phyloP scores from a whole-genome alignment of 2,797 vertebrate species.

The Scyliorhinus canicula region DNA sequence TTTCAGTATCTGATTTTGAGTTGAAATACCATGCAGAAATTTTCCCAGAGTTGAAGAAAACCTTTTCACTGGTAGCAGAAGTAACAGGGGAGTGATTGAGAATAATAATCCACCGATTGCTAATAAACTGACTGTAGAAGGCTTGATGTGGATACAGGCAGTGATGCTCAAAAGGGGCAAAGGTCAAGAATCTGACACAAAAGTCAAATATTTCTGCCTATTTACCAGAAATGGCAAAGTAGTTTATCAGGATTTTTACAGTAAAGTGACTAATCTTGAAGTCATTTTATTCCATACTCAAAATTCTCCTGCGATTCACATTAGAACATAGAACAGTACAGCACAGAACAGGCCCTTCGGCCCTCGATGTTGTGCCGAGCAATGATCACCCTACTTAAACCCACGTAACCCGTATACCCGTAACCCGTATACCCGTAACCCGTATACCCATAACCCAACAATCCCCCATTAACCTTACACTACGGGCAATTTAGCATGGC shows the following conservation, averaged over 20 bases:
- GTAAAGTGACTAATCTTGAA: neutral
- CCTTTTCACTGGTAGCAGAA: too few species aligned
- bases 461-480: too few species aligned
- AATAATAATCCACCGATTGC: neutral
- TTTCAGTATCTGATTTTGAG: neutral
- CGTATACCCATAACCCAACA: too few species aligned
- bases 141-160: neutral
- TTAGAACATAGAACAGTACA: too few species aligned
- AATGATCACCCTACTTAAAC: too few species aligned
- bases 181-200: constrained; percentile 1
- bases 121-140: neutral
- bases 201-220: neutral
- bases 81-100: neutral
- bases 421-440: too few species aligned
- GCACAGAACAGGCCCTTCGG: too few species aligned
- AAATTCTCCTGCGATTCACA: neutral
- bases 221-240: neutral
- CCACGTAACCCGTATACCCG: too few species aligned
- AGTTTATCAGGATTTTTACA: neutral
- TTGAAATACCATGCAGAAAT: constrained; percentile 15
- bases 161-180: neutral
- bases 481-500: too few species aligned
- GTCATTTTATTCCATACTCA: neutral
- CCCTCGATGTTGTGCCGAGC: too few species aligned
- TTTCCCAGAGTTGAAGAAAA: neutral